phyloP scores from a whole-genome alignment of 92 coral and sea anemone genomes.

The Parazoanthus swiftii region DNA sequence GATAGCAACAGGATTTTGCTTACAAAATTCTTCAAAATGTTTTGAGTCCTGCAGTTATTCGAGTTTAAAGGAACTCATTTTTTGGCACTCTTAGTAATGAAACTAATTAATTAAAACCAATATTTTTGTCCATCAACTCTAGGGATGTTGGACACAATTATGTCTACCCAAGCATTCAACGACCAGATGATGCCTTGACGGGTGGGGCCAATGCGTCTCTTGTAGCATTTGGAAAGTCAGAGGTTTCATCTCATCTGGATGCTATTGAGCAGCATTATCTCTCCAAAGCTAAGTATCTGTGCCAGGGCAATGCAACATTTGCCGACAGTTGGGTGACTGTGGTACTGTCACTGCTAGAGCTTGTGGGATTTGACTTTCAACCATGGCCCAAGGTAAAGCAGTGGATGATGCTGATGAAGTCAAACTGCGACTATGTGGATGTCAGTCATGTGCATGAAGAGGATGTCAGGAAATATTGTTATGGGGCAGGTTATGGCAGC shows the following conservation, averaged over 20 bases:
- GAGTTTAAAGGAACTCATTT: too few species aligned
- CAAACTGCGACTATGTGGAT: slow-evolving; percentile 72
- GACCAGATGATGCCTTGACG: slow-evolving; percentile 59
- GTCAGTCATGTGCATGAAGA: slow-evolving; percentile 74
- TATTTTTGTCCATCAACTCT: neutral
- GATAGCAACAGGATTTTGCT: too few species aligned
- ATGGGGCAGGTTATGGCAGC: slow-evolving; percentile 49
- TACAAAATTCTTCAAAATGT: too few species aligned
- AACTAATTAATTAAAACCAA: neutral
- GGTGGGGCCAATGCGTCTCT: slow-evolving; percentile 61
- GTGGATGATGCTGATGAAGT: slow-evolving; percentile 65
- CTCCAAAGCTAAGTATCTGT: slow-evolving; percentile 56
- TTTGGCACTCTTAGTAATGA: neutral
- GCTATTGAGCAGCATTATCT: slow-evolving; percentile 65
- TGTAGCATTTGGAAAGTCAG: slow-evolving; percentile 66
- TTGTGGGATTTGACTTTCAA: slow-evolving; percentile 62
- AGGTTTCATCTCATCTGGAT: slow-evolving; percentile 70
- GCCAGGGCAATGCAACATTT: slow-evolving; percentile 51
- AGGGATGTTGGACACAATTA: slow-evolving; percentile 77
- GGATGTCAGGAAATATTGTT: slow-evolving; percentile 53
- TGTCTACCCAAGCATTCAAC: slow-evolving; percentile 65
- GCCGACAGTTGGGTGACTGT: slow-evolving; percentile 78
- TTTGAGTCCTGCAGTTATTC: too few species aligned
- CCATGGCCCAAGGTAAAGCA: slow-evolving; percentile 72
- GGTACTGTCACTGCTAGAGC: slow-evolving; percentile 63